Evolutionary conservation across 1,140 invertebrate genomes (phyloP), one percentile per base, ranked within the genome.

Genomic region (Hetaerina americana): DNA sequence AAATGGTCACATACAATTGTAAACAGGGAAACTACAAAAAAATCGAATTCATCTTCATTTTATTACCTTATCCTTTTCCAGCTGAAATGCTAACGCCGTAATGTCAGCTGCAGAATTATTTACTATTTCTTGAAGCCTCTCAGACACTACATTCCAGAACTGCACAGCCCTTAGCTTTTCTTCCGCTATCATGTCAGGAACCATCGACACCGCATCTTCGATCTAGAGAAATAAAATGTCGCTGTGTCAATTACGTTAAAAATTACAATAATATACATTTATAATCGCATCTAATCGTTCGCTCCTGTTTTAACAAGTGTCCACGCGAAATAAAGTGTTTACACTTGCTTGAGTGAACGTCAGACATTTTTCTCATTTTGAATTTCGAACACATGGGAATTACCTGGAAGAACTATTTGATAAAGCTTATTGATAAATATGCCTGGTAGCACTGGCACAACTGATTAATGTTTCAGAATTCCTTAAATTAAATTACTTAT

Each of bases 141-240:
- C 79, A 6, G 78, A 79, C 10, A 78, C 73, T n/a, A 77, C 67
- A 74, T 80, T 80, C 79, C 79, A 80, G 68, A 77, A 77, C 15
- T 79, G 75, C 5, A 79, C 78, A 66, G 79, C 78, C 74, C 77
- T 72, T 5, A 78, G 28, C 68, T 79, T 78, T 66, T 79, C 76
- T 70, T 77, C 75, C 24, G 77, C 75, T 26, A 57, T 28, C 78
- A 79, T 79, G 15, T 28, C 73, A 18, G 77, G 76, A 40, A 79
- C 78, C 71, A 79, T 74, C 3, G 68, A 71, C 5, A 79, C 75
- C 40, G 78, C 78, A 73, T 79, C 77, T 72, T 79, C 77, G 71
- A 79, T 77, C 78, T 79, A 68, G 66, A 70, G 74, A 72, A 25
- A 73, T 68, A 2, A 25, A 57, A 57, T 57, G n/a, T n/a, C n/a